A percentile compares a stretch with the other conserved stretches of the same genome.
Evolutionary conservation across 1,140 invertebrate species (phyloP).

Genomic region (Drosophila paulistorum): DNA sequence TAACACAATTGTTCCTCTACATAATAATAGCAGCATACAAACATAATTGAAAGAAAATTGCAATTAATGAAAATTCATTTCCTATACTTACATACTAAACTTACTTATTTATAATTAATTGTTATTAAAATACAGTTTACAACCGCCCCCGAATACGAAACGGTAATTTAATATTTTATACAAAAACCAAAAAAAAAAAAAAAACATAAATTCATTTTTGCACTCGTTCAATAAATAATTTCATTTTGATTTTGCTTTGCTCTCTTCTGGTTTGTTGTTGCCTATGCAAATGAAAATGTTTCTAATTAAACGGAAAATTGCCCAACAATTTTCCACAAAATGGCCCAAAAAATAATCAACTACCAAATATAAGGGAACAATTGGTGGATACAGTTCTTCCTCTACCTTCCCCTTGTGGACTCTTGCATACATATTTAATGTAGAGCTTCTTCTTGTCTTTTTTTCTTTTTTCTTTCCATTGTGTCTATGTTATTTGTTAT

Average conservation of each 20-base stretch:
- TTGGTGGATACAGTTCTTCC: conserved; percentile 31
- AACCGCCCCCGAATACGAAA: conserved; percentile 82
- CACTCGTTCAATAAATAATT: conserved; percentile 57
- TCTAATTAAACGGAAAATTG: conserved; percentile 72
- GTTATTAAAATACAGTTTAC: conserved; percentile 79
- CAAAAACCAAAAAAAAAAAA: conserved; percentile 36
- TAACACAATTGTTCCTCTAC: no score
- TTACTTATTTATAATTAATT: conserved; percentile 71
- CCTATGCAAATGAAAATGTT: conserved; percentile 61
- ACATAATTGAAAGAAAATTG: conserved; percentile 14
- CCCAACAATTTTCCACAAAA: conserved; percentile 6
- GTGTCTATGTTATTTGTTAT: no score
- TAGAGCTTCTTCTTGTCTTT: neutral
- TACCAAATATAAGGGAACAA: conserved; percentile 28
- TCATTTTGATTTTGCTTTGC: conserved; percentile 63
- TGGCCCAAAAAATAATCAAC: neutral
- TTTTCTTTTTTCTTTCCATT: no score
- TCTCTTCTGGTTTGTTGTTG: neutral
- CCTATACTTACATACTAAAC: conserved; percentile 43
- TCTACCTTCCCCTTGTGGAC: neutral
- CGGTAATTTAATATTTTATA: conserved; percentile 81
- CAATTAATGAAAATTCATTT: conserved; percentile 34
- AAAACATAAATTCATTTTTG: conserved; percentile 32
- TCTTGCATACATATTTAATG: neutral
- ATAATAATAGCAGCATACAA: neutral